phyloP scores from a whole-genome alignment of 2,113 vertebrate species.

The Nasalis larvatus region DNA sequence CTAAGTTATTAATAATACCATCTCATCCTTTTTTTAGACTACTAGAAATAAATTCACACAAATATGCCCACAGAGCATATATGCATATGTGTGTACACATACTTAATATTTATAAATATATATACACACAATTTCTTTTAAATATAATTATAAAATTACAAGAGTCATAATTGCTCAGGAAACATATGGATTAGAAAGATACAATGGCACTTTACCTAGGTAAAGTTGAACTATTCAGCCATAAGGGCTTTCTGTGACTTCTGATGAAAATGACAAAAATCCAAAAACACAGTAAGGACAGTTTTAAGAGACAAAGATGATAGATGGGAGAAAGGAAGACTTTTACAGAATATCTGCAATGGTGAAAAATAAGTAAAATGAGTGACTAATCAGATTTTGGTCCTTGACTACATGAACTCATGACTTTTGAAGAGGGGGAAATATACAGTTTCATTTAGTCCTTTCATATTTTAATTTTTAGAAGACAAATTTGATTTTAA shows the following conservation, averaged over 20 bases:
- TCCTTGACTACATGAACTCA: not conserved
- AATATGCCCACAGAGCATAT: not conserved
- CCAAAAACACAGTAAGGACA: not conserved
- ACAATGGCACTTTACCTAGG: not conserved
- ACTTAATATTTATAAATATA: not conserved
- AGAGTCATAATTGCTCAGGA: not conserved
- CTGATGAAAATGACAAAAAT: not conserved
- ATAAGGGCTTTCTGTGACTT: not conserved
- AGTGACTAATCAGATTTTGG: not conserved
- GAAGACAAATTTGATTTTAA: constrained; percentile 27
- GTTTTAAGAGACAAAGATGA: not conserved
- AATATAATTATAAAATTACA: not conserved
- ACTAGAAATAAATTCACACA: not conserved
- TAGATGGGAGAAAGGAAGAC: not conserved
- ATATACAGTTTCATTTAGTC: not conserved
- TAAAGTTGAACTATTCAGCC: not conserved
- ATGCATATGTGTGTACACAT: not conserved
- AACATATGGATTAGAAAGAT: not conserved
- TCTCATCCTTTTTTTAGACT: not conserved
- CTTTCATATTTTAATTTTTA: constrained; percentile 29
- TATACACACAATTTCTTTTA: not conserved
- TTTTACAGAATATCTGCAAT: not conserved
- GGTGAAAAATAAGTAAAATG: not conserved
- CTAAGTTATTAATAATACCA: not conserved
- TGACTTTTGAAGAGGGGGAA: not conserved